Base-by-base conservation (phyloP, 1,140 invertebrate genomes). In the Planococcus citri region DNA sequence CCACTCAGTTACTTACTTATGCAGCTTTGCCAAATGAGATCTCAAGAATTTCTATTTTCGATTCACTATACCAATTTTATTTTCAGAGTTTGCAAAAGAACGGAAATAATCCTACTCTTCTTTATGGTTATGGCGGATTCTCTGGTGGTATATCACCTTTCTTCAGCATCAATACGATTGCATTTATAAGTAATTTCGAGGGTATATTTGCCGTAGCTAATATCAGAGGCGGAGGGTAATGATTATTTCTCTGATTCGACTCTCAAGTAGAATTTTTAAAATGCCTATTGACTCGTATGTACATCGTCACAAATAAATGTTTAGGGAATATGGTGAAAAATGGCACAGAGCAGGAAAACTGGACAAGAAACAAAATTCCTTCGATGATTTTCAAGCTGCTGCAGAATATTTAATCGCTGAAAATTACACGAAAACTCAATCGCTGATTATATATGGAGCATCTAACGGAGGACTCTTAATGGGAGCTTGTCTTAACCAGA, bases 111-210 rank as follows among this genome's bases (percentile, higher is more conserved):
- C 91, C 88, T 25, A 88, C 87, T 71, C 80, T 98, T 14, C 79
- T 99, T 20, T 98, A 98, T 80, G 96, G 95, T 20, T 99, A 99
- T 80, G 97, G 96, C 58, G 96, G 96, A 0, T 99, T 98, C 77
- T 97, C 96, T 81, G 87, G 97, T 70, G 90, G 89, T 74, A 81
- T 97, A 71, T 87, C 88, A 75, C 95, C 97, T 8, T 85, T 83
- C 21, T 94, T 94, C 76, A 90, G 88, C 73, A 84, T 94, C 8
- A 86, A 87, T 3, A 82, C 90, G 71, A 79, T 97, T 25, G 84
- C 95, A 70, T 97, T 97, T 77, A 87, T 98, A 75, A 87, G 96
- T 74, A 86, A 95, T 77, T 88, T 97, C 70, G 83, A 88, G 78
- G 94, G 94, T 3, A 81, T 97, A 64, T 83, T 94, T 70, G 96